phyloP scores from a whole-genome alignment of 2,113 vertebrate genomes.

The Lanius collurio region DNA sequence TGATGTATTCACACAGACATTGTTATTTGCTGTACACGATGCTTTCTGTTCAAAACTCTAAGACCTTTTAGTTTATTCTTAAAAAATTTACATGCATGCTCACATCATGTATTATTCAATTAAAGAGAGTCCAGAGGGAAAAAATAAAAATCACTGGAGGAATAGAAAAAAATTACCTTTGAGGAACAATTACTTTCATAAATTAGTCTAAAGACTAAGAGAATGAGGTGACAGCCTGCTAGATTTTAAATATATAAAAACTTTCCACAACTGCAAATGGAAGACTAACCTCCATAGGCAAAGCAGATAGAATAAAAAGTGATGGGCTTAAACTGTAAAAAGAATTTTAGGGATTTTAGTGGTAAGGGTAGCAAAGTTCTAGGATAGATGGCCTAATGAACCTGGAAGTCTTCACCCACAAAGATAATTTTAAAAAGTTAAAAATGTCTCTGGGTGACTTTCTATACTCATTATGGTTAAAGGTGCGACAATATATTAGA shows the following conservation, averaged over 20 bases:
- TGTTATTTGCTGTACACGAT: neutral
- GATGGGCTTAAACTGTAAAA: neutral
- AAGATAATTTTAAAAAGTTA: neutral
- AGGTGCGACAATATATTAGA: neutral
- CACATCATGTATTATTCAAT: neutral
- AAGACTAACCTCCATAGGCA: neutral
- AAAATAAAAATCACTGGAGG: neutral
- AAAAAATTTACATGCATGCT: neutral
- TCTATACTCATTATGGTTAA: neutral
- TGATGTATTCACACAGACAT: neutral
- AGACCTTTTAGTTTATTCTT: neutral
- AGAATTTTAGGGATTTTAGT: neutral
- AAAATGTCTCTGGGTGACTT: neutral
- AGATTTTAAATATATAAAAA: neutral
- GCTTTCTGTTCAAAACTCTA: neutral
- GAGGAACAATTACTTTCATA: neutral
- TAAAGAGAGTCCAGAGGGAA: neutral
- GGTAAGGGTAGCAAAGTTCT: neutral
- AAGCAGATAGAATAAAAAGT: neutral
- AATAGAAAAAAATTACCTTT: neutral
- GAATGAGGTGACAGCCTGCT: neutral
- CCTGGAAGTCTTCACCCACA: neutral
- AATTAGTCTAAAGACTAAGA: neutral
- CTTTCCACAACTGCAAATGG: neutral
- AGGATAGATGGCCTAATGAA: neutral